Evolutionary conservation across 2,113 vertebrate genomes (phyloP).

Genomic region (Varanus salvator): DNA sequence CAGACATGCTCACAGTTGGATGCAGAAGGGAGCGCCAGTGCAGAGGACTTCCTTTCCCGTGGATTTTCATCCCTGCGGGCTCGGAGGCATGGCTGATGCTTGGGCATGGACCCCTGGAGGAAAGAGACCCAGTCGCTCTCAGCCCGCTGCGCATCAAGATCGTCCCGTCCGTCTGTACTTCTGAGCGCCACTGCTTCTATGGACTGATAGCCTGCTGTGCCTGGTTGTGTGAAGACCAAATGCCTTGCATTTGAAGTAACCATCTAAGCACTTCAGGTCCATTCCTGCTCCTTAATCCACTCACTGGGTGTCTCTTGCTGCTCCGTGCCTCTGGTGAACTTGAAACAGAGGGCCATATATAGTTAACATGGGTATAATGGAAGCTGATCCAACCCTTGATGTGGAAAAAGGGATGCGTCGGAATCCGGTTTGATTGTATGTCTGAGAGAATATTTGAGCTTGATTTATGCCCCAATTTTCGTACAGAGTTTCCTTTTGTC

Average conservation of each 20-base stretch:
- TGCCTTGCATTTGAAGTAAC: constrained; percentile 22
- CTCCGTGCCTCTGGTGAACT: constrained; percentile 25
- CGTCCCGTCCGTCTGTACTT: no score
- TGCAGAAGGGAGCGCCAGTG: not conserved
- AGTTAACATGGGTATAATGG: constrained; percentile 33
- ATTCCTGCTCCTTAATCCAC: constrained; percentile 38
- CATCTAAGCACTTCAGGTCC: constrained; percentile 55
- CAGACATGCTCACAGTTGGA: no score
- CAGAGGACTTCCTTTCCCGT: constrained; percentile 13
- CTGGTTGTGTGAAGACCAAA: not conserved
- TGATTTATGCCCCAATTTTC: constrained; percentile 79
- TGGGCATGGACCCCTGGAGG: not conserved
- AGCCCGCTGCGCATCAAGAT: no score
- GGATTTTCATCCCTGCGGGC: not conserved
- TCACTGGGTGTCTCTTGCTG: constrained; percentile 43
- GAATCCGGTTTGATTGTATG: constrained; percentile 65
- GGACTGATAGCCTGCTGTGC: not conserved
- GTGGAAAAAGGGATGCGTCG: constrained; percentile 59
- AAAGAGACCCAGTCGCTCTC: no score
- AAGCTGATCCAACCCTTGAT: constrained; percentile 43
- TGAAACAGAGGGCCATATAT: not conserved
- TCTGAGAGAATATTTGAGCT: constrained; percentile 72
- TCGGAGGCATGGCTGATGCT: not conserved
- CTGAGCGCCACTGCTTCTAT: not conserved
- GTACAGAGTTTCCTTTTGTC: constrained; percentile 67